Base-by-base conservation (phyloP, 92 coral and sea anemone species). In the Meandrina meandrites region DNA sequence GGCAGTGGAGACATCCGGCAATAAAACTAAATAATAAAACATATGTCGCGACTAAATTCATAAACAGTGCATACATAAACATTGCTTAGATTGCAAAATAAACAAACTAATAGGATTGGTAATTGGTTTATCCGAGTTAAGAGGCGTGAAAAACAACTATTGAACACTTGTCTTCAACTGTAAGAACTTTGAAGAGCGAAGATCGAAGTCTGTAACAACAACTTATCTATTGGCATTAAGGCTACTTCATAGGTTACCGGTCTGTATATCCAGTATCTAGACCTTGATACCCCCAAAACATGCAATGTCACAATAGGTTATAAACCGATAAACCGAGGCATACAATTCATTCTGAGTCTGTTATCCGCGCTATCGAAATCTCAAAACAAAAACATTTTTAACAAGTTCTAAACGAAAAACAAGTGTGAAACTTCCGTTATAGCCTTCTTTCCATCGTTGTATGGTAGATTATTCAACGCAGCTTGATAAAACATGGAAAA, bases 111-210 rank as follows among this genome's bases (percentile, higher is more conserved):
- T 72, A 22, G 31, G 35, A 50, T 30, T 34, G 48, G 48, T 83
- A 71, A 83, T 36, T 62, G 64, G 58, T 69, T 68, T 47, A 68
- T 67, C 77, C 67, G 51, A 9, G 24, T 34, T 19, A 68, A 82
- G 78, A 68, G 77, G 78, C 45, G 78, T 42, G 54, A 64, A 81
- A 64, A 56, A 42, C 36, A 31, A 72, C 78, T 7, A 34, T 27
- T 42, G 53, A 19, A 24, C 35, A 30, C 32, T 51, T 34, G 32
- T 19, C 62, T 16, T 5, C 64, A 36, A 28, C 60, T 68, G 35
- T 27, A 79, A n/a, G 60, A 27, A 79, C 82, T 79, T 79, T 79
- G 82, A 60, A 80, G 18, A 31, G 36, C 47, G 18, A 32, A 35
- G 22, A 71, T 71, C 71, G 27, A 16, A 70, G 77, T 73, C 77